These are phyloP conservation scores for Campoplex nolae DNA, from an alignment of 2,888 invertebrate genomes.

Conservation along the genomic window DNA sequence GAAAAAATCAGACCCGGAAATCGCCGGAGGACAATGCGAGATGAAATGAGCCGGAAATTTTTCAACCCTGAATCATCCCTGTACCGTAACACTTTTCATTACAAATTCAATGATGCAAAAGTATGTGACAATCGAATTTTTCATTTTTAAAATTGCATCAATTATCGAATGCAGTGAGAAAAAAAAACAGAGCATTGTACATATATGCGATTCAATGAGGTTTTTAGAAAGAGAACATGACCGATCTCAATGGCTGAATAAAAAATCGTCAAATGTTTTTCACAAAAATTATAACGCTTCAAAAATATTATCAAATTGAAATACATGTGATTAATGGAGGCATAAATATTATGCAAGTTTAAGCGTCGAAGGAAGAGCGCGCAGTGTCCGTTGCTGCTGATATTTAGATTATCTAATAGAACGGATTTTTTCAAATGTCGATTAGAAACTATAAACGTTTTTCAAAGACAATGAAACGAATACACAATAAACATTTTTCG, in stretches of 20 bases:
- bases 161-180: not conserved
- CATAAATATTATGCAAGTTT: not conserved
- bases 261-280: not conserved
- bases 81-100: not conserved
- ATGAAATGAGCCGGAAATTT: constrained; percentile 26
- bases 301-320: not conserved
- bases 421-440: not conserved
- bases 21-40: constrained; percentile 10
- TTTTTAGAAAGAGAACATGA: not conserved
- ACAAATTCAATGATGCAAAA: not conserved
- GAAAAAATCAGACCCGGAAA: not conserved
- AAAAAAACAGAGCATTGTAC: not conserved
- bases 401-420: not conserved
- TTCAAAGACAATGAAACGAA: no score
- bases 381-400: no score
- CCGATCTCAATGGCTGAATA: no score
- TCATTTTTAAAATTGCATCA: not conserved
- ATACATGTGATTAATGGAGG: not conserved
- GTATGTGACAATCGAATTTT: not conserved
- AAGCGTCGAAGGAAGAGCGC: no score
- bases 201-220: not conserved
- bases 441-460: not conserved
- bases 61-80: not conserved
- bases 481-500: no score
- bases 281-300: not conserved